Evolutionary conservation across 1,140 invertebrate genomes (phyloP).

Genomic region (Sarcophaga peregrina): DNA sequence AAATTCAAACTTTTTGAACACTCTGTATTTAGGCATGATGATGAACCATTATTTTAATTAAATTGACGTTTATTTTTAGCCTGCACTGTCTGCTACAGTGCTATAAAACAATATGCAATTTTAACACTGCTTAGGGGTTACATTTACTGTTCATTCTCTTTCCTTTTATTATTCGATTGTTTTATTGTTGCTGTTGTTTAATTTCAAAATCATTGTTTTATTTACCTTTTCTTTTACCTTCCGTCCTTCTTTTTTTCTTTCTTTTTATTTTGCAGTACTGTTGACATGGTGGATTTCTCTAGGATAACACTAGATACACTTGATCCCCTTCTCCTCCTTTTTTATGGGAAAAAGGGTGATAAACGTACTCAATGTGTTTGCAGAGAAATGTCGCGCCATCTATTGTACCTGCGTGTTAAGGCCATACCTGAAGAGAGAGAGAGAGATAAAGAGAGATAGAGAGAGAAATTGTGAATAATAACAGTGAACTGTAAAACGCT

Average conservation of each 20-base stretch:
- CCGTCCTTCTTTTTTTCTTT: too few species aligned
- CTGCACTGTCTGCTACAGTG: not conserved
- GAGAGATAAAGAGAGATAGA: not conserved
- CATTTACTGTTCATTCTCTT: not conserved
- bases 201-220: slow-evolving; percentile 8
- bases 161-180: not conserved
- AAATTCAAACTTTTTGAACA: too few species aligned
- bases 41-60: too few species aligned
- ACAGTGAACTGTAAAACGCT: too few species aligned
- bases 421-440: not conserved
- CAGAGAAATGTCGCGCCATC: not conserved
- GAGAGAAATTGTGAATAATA: too few species aligned
- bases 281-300: not conserved
- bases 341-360: too few species aligned
- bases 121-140: not conserved
- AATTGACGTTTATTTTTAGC: not conserved
- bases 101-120: not conserved
- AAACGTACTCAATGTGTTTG: not conserved
- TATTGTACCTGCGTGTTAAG: slow-evolving; percentile 5
- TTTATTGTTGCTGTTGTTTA: not conserved
- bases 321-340: not conserved
- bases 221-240: not conserved
- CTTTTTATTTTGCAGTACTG: too few species aligned
- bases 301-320: not conserved
- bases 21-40: too few species aligned